These are phyloP conservation scores for Parotocinclus haroldoi DNA, from an alignment of 2,797 vertebrate genomes.

Conservation along the genomic window DNA sequence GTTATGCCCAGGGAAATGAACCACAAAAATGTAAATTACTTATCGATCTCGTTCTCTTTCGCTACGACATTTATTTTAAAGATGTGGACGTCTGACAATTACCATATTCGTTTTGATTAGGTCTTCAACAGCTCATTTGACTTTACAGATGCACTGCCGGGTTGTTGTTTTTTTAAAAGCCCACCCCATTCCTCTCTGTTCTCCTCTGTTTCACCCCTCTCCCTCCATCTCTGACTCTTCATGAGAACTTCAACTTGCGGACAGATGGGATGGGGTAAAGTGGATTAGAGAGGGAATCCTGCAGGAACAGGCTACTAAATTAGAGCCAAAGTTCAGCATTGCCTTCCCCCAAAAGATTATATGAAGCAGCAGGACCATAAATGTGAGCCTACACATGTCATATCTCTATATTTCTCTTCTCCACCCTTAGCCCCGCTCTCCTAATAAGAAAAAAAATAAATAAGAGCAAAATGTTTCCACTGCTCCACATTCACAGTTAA, in stretches of 20 bases:
- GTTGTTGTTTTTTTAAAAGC: slow-evolving; percentile 14
- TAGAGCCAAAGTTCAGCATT: slow-evolving; percentile 51
- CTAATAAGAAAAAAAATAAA: slow-evolving; percentile 7
- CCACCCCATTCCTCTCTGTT: background rate
- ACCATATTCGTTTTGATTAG: slow-evolving; percentile 35
- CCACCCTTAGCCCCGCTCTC: slow-evolving; percentile 1
- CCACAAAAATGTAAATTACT: slow-evolving; percentile 47
- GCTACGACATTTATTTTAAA: slow-evolving; percentile 32
- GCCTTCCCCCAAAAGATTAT: slow-evolving; percentile 39
- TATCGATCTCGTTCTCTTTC: slow-evolving; percentile 41
- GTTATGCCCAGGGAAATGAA: slow-evolving; percentile 39
- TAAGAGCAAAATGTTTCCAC: slow-evolving; percentile 12
- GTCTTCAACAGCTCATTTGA: slow-evolving; percentile 25
- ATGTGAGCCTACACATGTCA: slow-evolving; percentile 37
- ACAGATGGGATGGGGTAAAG: slow-evolving; percentile 33
- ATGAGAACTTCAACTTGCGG: slow-evolving; percentile 25
- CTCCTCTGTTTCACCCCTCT: slow-evolving; percentile 12
- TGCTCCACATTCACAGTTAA: slow-evolving; percentile 5
- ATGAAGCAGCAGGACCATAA: slow-evolving; percentile 44
- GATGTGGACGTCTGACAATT: slow-evolving; percentile 30
- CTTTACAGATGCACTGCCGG: slow-evolving; percentile 26
- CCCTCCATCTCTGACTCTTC: slow-evolving; percentile 25
- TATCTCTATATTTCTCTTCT: slow-evolving; percentile 35
- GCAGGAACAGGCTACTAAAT: slow-evolving; percentile 44
- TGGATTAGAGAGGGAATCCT: slow-evolving; percentile 45